Conservation (phyloP, 2,797 vertebrate genomes). For the Mormyrops attenuatus region DNA sequence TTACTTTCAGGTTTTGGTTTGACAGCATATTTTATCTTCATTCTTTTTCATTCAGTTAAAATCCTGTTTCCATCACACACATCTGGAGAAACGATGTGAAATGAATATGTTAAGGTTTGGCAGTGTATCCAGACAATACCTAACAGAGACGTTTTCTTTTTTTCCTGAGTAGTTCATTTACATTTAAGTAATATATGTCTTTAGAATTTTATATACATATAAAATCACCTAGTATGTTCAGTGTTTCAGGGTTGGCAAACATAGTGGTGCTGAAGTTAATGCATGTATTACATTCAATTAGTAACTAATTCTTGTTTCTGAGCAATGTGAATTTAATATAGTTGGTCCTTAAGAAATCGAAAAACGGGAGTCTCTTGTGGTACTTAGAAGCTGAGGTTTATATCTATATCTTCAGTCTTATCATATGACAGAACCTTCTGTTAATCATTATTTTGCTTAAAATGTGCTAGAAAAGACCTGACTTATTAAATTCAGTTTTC, state of each 20-base stretch:
- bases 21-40: background rate
- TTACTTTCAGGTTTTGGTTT: background rate
- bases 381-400: background rate
- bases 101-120: background rate
- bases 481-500: background rate
- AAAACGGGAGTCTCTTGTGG: background rate
- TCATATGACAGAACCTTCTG: background rate
- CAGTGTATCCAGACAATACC: background rate
- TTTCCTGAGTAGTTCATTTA: constrained; percentile 18
- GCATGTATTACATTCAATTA: background rate
- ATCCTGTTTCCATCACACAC: background rate
- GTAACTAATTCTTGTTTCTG: background rate
- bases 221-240: background rate
- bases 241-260: background rate
- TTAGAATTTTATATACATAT: background rate
- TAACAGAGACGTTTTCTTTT: background rate
- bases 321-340: background rate
- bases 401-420: background rate
- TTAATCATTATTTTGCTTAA: background rate
- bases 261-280: background rate
- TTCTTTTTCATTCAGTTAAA: background rate
- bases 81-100: constrained; percentile 6
- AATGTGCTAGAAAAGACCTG: background rate
- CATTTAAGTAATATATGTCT: background rate
- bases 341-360: background rate